phyloP scores from a whole-genome alignment of 2,113 vertebrate species.

The Upupa epops region DNA sequence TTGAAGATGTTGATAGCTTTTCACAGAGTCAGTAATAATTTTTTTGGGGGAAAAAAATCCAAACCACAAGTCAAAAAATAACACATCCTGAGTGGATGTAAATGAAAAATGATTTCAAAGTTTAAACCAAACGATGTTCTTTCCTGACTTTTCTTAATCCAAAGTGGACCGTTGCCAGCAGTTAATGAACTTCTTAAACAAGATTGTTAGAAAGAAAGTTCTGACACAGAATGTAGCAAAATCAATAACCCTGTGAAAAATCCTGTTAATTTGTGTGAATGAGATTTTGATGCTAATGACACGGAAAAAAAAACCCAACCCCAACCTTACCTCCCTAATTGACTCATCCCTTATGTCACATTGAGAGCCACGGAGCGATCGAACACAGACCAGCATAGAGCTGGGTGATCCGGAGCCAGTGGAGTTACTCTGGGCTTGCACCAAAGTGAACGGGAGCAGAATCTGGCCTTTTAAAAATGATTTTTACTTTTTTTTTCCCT shows the following conservation, averaged over 20 bases:
- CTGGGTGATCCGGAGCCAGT: background rate
- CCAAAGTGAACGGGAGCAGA: background rate
- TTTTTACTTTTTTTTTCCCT: background rate
- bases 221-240: background rate
- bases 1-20: background rate
- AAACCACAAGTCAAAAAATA: background rate
- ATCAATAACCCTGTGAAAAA: background rate
- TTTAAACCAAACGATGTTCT: background rate
- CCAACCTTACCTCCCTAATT: rapidly evolving
- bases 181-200: background rate
- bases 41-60: background rate
- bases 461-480: background rate
- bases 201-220: background rate
- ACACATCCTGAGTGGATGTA: background rate
- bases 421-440: background rate
- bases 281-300: background rate
- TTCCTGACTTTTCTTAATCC: background rate
- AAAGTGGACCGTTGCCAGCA: background rate
- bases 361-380: background rate
- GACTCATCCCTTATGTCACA: background rate
- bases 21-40: background rate
- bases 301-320: background rate
- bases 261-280: background rate
- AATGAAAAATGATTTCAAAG: background rate
- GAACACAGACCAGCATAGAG: background rate